Evolutionary conservation across 2,888 invertebrate genomes (phyloP).

Genomic region (Campoplex nolae): DNA sequence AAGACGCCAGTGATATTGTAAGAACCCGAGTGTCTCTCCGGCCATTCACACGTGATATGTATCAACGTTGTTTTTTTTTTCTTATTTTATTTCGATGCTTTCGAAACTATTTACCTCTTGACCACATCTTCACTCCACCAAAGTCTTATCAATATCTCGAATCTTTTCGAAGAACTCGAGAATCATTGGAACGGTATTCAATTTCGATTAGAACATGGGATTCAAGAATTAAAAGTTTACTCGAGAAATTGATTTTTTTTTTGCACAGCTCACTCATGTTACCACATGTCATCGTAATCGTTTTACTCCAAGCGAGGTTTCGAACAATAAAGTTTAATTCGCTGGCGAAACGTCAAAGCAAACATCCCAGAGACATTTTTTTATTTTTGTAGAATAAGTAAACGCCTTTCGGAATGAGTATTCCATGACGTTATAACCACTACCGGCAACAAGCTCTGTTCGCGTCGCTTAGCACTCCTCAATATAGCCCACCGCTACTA

Average conservation of each 20-base stretch:
- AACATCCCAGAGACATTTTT: background rate
- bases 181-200: background rate
- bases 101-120: background rate
- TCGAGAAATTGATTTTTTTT: background rate
- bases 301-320: conserved; percentile 27
- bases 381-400: conserved; percentile 11
- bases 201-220: background rate
- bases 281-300: conserved; percentile 30
- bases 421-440: conserved; percentile 34
- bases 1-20: conserved; percentile 1
- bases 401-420: background rate
- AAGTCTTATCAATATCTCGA: background rate
- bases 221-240: background rate
- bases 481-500: conserved; percentile 2
- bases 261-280: background rate
- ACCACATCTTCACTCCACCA: background rate
- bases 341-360: background rate
- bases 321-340: conserved; percentile 22
- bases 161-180: background rate
- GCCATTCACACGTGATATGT: background rate
- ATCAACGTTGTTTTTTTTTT: background rate
- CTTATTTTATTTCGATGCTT: background rate
- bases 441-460: conserved; percentile 38
- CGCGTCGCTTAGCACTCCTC: conserved; percentile 32
- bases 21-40: conserved; percentile 4